Base-by-base conservation (phyloP, 37 sponge, comb jelly and placozoan genomes). In the Chondrosia reniformis region DNA sequence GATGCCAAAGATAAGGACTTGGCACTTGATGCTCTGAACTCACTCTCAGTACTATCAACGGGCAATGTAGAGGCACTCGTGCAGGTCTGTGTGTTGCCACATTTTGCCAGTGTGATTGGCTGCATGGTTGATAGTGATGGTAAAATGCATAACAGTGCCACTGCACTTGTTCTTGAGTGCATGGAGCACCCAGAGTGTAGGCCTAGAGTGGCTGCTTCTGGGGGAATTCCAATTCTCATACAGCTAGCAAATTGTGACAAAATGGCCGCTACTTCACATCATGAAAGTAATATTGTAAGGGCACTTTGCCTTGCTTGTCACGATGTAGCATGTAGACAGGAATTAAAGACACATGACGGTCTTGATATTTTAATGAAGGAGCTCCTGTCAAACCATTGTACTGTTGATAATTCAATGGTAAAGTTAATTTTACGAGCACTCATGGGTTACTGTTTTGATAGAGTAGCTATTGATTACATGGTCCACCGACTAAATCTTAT, bases 391-490 rank as follows among this genome's bases (percentile, higher is more conserved):
- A 7, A 39, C 1, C 44, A 69, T 21, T 69, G 42, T 40, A 13
- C 41, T 0, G 32, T 69, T 2, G 12, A 40, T 69, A 25, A 69
- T 39, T 25, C 72, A 12, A 34, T 40, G 8, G 10, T 69, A 0
- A 40, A 7, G 2, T 69, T 2, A 37, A 69, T 69, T 25, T 34
- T 69, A 34, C 6, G n/a, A 0, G 43, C 44, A 6, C 4, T 69
- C 10, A 31, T 69, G 32, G 39, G 72, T 24, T 69, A 69, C 43
- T 69, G 42, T 25, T 69, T 69, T 40, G 72, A 69, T 6, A 44
- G 42, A 21, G 44, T 13, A 1, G n/a, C 43, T 7, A 41, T 69
- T 25, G n/a, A 19, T 41, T 69, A 25, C 24, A 69, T 69, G 72
- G 72, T 69, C 19, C 4, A 40, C 19, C 2, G 42, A 25, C 43